These are phyloP conservation scores for Phocoena phocoena DNA, from an alignment of 2,113 vertebrate species.

Conservation along the genomic window DNA sequence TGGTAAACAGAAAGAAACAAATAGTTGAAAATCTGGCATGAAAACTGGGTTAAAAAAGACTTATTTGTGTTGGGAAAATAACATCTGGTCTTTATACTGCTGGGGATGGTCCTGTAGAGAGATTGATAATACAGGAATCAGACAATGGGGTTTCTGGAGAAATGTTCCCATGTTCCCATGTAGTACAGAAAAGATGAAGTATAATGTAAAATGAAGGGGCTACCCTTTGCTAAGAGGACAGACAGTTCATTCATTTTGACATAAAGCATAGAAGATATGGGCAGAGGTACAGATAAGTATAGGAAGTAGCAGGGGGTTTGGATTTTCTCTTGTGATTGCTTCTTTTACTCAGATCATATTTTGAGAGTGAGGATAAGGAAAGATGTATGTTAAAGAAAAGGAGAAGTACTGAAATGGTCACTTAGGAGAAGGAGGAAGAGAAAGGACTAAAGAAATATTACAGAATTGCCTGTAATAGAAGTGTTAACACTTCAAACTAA, in stretches of 20 bases:
- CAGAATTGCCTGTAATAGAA: neutral
- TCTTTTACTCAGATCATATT: neutral
- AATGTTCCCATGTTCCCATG: neutral
- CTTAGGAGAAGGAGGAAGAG: neutral
- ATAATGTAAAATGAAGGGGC: neutral
- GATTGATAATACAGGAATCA: neutral
- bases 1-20: neutral
- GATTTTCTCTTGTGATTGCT: neutral
- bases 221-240: neutral
- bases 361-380: neutral
- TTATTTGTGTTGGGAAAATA: neutral
- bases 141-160: neutral
- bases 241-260: neutral
- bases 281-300: neutral
- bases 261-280: neutral
- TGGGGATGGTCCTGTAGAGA: neutral
- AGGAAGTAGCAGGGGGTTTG: neutral
- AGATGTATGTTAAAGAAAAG: neutral
- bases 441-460: neutral
- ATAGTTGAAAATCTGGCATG: neutral
- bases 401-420: neutral
- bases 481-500: neutral
- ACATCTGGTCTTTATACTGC: neutral
- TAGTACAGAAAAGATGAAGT: neutral
- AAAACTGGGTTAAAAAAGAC: neutral